These are phyloP conservation scores for Zele albiditarsus DNA, from an alignment of 2,888 invertebrate species.

Conservation along the genomic window DNA sequence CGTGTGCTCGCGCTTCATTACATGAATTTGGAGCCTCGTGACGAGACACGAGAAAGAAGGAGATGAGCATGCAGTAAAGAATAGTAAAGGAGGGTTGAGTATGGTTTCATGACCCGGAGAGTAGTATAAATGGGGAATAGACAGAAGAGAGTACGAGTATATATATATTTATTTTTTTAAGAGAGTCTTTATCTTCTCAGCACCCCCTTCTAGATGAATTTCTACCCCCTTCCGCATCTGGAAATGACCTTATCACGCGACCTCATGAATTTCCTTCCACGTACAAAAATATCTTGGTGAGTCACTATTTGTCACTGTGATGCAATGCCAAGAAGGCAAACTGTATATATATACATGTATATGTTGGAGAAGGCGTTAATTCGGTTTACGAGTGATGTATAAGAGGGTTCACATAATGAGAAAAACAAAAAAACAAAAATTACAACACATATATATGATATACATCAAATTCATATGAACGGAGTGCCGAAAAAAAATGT, in stretches of 20 bases:
- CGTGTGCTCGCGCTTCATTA: conserved; percentile 56
- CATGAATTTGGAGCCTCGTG: conserved; percentile 58
- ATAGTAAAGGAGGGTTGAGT: not conserved
- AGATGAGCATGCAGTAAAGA: not conserved
- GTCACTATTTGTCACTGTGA: not conserved
- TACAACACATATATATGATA: not conserved
- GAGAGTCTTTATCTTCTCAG: not conserved
- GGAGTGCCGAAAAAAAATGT: not conserved
- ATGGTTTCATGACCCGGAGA: conserved; percentile 17
- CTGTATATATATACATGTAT: not conserved
- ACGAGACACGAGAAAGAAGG: conserved; percentile 8
- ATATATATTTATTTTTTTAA: not conserved
- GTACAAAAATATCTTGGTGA: conserved; percentile 4
- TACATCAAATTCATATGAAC: not conserved
- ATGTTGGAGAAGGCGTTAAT: not conserved
- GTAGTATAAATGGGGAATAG: not conserved
- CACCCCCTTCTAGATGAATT: not conserved
- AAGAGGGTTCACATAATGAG: not conserved
- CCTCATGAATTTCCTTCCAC: not conserved
- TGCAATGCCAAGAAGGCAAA: not conserved
- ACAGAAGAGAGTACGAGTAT: not conserved
- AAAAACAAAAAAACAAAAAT: not conserved
- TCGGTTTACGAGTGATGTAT: not conserved
- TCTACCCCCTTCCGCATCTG: not conserved
- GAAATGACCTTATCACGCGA: not conserved